phyloP scores from a whole-genome alignment of 2,888 invertebrate species.

The Erynnis tages region DNA sequence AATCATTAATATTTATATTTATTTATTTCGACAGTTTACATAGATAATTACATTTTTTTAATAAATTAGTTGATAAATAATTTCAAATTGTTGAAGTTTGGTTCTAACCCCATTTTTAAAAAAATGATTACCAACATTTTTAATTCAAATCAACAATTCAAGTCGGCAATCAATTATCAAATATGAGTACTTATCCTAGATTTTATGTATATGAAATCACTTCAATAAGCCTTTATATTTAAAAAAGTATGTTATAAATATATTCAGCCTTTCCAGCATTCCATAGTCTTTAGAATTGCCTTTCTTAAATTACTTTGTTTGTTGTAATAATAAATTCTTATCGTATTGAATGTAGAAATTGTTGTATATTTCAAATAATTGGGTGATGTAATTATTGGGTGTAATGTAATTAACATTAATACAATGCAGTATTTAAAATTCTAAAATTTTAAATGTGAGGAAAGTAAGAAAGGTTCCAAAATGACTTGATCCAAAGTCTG shows the following conservation, averaged over 20 bases:
- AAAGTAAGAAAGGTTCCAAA: no score
- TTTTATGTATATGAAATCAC: background rate
- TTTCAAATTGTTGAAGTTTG: no score
- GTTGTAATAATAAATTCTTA: background rate
- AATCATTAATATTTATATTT: background rate
- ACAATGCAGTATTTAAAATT: no score
- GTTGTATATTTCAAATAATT: no score
- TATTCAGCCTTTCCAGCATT: slow-evolving; percentile 9
- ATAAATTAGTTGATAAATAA: no score
- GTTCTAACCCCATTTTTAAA: no score
- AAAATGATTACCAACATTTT: no score
- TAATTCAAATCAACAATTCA: background rate
- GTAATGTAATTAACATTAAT: no score
- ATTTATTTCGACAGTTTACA: background rate
- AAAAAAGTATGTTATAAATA: background rate
- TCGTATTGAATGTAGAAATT: background rate
- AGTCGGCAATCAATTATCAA: background rate
- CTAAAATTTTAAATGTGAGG: no score
- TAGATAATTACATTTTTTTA: background rate
- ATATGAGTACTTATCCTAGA: background rate
- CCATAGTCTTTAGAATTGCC: slow-evolving; percentile 10
- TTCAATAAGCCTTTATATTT: background rate
- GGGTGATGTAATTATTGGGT: no score
- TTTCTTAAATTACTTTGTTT: background rate
- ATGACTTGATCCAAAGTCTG: no score